Evolutionary conservation across 2,113 vertebrate species (phyloP), one percentile per base, ranked within the genome.

Genomic region (Acanthisitta chloris): DNA sequence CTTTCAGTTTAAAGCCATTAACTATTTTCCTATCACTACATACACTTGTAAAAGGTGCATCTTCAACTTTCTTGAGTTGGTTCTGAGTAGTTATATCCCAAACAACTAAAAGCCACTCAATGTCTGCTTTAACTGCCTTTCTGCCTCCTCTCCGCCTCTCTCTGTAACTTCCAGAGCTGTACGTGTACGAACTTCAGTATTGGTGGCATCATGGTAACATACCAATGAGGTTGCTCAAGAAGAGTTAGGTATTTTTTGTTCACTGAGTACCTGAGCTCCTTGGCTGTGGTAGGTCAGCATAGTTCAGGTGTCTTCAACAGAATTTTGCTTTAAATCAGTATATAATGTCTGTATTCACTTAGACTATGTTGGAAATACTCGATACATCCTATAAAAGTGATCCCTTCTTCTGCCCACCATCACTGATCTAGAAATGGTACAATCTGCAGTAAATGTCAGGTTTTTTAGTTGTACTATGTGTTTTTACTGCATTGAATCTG

Each of bases 161-260:
- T 2, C 77, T 51, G 8, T 36, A 52, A 36, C 28, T 77, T 65
- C 45, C 19, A 48, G 54, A 66, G 14, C 14, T 36, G 9, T 51
- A 33, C 5, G 15, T 6, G 14, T 43, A 29, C 0, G 0, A 61
- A 65, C 40, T 61, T 66, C 14, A 31, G 3, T 61, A 31, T 3
- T 17, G 59, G 9, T 23, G 17, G 6, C n/a, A 14, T 36, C 42
- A 42, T n/a, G 24, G 15, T 58, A 23, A 38, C 57, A 26, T 15
- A 71, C 2, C 26, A 31, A 19, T 17, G 64, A 54, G 3, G 23
- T 8, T 62, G 8, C 14, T 26, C 19, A 40, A 51, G 6, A 28
- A 21, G 4, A 34, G 12, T 3, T 1, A 0, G 4, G 4, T 25
- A 11, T 31, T 85, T 66, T 81, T 54, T 58, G 12, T 26, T 79